Evolutionary conservation across 2,797 vertebrate species (phyloP), one percentile per base, ranked within the genome.

Genomic region (Buphagus erythrorhynchus): DNA sequence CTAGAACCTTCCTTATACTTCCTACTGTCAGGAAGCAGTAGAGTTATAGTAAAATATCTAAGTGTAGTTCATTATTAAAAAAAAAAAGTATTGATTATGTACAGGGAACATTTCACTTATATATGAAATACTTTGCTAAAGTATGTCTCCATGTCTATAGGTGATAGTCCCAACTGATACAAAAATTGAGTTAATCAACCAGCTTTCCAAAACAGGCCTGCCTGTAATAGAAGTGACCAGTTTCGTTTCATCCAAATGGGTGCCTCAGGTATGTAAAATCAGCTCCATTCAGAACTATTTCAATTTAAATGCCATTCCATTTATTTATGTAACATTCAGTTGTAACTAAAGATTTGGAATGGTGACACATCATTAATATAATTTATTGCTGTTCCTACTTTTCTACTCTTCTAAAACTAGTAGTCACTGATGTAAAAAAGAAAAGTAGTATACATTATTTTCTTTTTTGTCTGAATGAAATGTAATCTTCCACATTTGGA

Each of bases 171-270:
- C 99, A 80, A 99, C 99, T 83, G 98, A 97, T 97, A 98, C 97
- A 76, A 99, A 99, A 99, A 99, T 99, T 96, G 98, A 99, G 97
- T 98, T 99, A 97, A 99, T 99, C 97, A 98, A 99, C 97, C 98
- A 97, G 97, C 99, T 99, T 89, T 99, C 99, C 62, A 98, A 98
- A 98, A 98, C 99, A 78, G 99, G 99, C 82, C 97, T 99, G 90
- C 76, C 99, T 94, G 99, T 98, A 89, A 98, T 99, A 82, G 99
- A 99, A 98, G 99, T 98, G 91, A 99, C 99, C 92, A 99, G 99
- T 97, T 99, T 99, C 94, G 99, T 99, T 91, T 99, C 99, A 94
- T 99, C 99, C 98, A 99, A 98, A 98, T 99, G 99, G 99, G 99
- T 99, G 59, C 99, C 99, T 38, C 99, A 99, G 99, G 99, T 99